Evolutionary conservation across 2,113 vertebrate genomes (phyloP), one percentile per base, ranked within the genome.

Genomic region (Acrocephalus arundinaceus): DNA sequence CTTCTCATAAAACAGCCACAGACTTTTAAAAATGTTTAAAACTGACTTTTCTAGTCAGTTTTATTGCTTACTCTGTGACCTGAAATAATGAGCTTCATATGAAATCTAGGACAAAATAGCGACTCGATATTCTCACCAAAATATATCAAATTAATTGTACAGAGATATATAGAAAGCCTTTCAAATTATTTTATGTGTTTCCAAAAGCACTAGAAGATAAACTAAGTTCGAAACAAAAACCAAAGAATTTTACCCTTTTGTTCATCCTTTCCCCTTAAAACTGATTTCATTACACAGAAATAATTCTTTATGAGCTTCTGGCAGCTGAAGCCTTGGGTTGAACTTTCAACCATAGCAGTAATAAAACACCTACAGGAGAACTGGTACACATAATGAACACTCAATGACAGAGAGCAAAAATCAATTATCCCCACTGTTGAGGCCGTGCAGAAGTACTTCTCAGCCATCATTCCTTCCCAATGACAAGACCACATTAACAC

Each of bases 401-500:
- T 17, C 43, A 85, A 8, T 39, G 61, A 54, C 17, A 59, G n/a
- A 27, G 8, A 65, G 55, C 24, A 86, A 87, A 93, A 87, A 72
- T 31, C 2, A 2, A 49, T 80, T 62, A 70, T 30, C 15, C 15
- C 1, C 0, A 28, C 41, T 37, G 37, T 3, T 48, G 39, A 86
- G 28, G 25, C 24, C 31, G 22, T 58, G n/a, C 30, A 76, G 37
- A 85, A 76, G 15, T 12, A 75, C 13, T 81, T 94, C 46, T 28
- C 9, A 22, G 54, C 7, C 27, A 21, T 18, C 39, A 39, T 19
- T 71, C 67, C 65, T 62, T 80, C 22, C 19, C 4, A 2, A 28
- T 19, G 46, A 58, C n/a, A 51, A 75, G 65, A 54, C 0, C 3
- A n/a, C 0, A 0, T 19, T n/a, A 75, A 78, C 1, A 2, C 11